Evolutionary conservation across 2,888 invertebrate genomes (phyloP).

Genomic region (Gasteruption jaculator): DNA sequence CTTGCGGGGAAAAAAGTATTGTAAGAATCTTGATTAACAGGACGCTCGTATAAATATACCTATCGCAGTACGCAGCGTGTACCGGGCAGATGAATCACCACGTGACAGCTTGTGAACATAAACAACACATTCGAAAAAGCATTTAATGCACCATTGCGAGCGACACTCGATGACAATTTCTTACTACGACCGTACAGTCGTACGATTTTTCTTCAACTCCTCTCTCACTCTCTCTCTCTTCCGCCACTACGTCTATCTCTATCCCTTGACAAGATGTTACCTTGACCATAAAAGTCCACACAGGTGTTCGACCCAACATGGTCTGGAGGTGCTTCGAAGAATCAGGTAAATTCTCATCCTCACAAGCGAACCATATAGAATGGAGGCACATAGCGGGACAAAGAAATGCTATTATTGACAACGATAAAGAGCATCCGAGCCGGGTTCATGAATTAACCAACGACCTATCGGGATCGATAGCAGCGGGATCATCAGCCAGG

Average conservation of each 20-base stretch:
- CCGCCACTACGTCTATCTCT: slow-evolving; percentile 9
- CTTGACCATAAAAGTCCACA: slow-evolving; percentile 37
- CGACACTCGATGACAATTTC: slow-evolving; percentile 23
- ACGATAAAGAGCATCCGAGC: no score
- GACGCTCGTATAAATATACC: no score
- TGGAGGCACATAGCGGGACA: slow-evolving; percentile 23
- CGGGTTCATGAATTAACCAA: slow-evolving; percentile 45
- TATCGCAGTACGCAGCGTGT: no score
- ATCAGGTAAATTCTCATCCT: slow-evolving; percentile 30
- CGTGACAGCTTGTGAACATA: no score
- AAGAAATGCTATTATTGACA: no score
- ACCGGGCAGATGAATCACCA: no score
- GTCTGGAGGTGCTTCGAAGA: slow-evolving; percentile 35
- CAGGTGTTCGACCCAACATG: slow-evolving; percentile 42
- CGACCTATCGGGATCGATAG: no score
- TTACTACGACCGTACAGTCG: slow-evolving; percentile 12
- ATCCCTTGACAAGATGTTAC: slow-evolving; percentile 16
- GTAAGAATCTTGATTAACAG: no score
- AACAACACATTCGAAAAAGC: no score
- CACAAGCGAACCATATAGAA: slow-evolving; percentile 36
- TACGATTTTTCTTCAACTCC: slow-evolving; percentile 4
- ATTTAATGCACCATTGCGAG: slow-evolving; percentile 25
- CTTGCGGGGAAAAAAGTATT: no score
- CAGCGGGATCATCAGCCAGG: no score
- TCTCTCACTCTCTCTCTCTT: slow-evolving; percentile 7